Base-by-base conservation (phyloP, 2,797 vertebrate species). In the Paguma larvata region DNA sequence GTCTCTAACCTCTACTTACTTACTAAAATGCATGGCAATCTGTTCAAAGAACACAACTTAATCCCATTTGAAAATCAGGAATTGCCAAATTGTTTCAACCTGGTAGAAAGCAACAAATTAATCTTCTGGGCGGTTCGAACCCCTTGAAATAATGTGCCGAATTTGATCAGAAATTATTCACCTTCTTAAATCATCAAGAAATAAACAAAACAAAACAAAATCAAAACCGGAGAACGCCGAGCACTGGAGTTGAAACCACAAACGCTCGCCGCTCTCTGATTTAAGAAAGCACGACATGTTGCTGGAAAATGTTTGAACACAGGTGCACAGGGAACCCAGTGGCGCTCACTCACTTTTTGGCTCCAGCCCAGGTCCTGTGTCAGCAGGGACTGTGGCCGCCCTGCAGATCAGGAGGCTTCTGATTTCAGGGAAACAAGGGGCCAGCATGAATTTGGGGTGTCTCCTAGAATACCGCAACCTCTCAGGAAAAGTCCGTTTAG, bases 1-100 rank as follows among this genome's bases (percentile, higher is more conserved):
- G 85, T 59, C 83, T 95, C 85, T 87, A 95, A 87, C 95, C 89
- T 96, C 95, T 70, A 53, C 88, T 93, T 85, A 92, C 73, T 56
- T 48, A 91, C 88, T 53, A 53, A 97, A 94, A 96, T 82, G 83
- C 91, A 82, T 96, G 96, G 82, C 70, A 91, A 95, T 94, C 97
- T 97, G 94, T 91, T 98, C 94, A 38, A 62, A 79, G 87, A 70
- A 53, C 27, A 46, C 44, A 27, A 85, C 75, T 85, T 65, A 80
- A 96, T 91, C 65, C 83, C 59, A 38, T 41, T 63, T 67, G 56
- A 89, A 97, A 96, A 73, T 34, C 2, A 91, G 59, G 85, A 51
- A 72, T 84, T 77, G 91, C 78, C 97, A 75, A 72, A 59, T 73
- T 27, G 16, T 89, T 93, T 46, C 97, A 96, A 63, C 92, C 86